Base-by-base conservation (phyloP, 2,888 invertebrate genomes). In the Dichetophora obliterata region DNA sequence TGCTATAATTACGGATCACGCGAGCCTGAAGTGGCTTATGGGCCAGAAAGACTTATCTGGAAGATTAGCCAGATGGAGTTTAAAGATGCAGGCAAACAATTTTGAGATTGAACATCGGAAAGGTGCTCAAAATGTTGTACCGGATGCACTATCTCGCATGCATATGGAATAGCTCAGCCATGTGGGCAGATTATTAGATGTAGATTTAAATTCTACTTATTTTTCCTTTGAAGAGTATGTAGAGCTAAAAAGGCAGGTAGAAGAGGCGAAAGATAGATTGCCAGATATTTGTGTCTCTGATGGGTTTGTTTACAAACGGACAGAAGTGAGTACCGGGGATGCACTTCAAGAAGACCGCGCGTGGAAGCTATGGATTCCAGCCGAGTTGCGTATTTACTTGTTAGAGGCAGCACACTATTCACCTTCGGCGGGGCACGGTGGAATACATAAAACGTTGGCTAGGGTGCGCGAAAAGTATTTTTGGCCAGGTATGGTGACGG, bases 1-100 rank as follows among this genome's bases (percentile, higher is more conserved):
- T 54, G 79, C 19, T 3, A 78, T 81, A 0, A 22, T 50, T 50
- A 50, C n/a, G n/a, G 50, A 50, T n/a, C 6, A 50, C 50, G 14
- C 50, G 16, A 50, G 50, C 50, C 50, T 50, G n/a, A 50, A 50
- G n/a, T 31, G 31, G 31, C 31, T 31, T 31, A 31, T 31, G 31
- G 31, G 31, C 31, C 31, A 31, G 31, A 31, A 50, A 50, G 50
- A 50, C 50, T 48, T 50, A 50, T 16, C 16, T 50, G 50, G n/a
- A 50, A 14, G 50, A 50, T 50, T 2, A 50, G 3, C 50, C 2
- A 14, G 50, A 14, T 50, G 50, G 50, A 50, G 50, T n/a, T n/a
- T 50, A 50, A 50, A 50, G 6, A 2, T 50, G 3, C 50, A 50
- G 6, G 31, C 31, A 4, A 31, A 31, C 31, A 31, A 31, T 31